These are phyloP conservation scores for Telenomus remus DNA, from an alignment of 1,140 invertebrate species.

Conservation along the genomic window DNA sequence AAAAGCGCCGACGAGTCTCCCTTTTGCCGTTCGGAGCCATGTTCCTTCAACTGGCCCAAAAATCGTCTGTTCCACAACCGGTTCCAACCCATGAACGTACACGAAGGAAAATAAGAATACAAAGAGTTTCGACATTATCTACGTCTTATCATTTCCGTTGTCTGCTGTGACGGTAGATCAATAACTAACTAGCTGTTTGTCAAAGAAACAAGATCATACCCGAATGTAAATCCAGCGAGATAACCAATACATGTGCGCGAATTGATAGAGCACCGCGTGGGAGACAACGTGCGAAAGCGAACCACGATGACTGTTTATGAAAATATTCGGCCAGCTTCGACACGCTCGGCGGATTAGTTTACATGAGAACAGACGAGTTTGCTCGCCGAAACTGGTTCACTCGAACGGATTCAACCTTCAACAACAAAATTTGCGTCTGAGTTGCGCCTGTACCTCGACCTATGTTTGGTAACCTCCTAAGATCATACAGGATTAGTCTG, in stretches of 20 bases:
- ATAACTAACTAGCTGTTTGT: slow-evolving; percentile 4
- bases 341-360: slow-evolving; percentile 34
- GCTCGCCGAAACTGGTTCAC: slow-evolving; percentile 13
- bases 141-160: not conserved
- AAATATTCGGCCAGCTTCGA: slow-evolving; percentile 50
- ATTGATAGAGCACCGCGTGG: not conserved
- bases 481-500: no score
- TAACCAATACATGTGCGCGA: slow-evolving; percentile 17
- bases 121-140: not conserved
- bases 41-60: slow-evolving; percentile 63
- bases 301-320: slow-evolving; percentile 47
- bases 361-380: slow-evolving; percentile 41
- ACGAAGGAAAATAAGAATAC: not conserved
- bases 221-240: slow-evolving; percentile 18
- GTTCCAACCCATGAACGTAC: not conserved
- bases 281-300: not conserved
- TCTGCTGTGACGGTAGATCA: slow-evolving; percentile 1
- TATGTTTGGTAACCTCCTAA: no score
- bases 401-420: not conserved
- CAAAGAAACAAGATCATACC: not conserved
- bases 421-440: no score
- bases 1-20: slow-evolving; percentile 56
- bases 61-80: slow-evolving; percentile 38
- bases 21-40: slow-evolving; percentile 48
- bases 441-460: no score